Conservation (phyloP, 2,797 vertebrate species). For the Semotilus atromaculatus region DNA sequence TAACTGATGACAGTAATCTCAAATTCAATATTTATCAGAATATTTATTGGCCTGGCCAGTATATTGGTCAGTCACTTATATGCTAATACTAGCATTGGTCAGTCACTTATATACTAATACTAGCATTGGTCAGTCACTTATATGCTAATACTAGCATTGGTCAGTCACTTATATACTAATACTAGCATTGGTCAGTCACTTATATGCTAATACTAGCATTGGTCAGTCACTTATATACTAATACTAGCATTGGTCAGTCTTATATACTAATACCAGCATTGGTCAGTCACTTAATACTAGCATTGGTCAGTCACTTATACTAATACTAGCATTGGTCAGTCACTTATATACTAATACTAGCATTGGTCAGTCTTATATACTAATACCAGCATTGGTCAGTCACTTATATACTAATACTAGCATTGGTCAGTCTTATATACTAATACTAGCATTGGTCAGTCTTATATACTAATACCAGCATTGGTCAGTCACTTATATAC, state of each 20-base stretch:
- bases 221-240: background rate
- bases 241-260: background rate
- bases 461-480: too few relatives aligned
- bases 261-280: too few relatives aligned
- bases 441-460: background rate
- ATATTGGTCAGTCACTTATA: background rate
- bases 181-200: background rate
- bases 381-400: background rate
- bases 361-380: background rate
- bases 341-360: too few relatives aligned
- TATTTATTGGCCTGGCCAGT: background rate
- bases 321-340: background rate
- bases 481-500: background rate
- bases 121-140: background rate
- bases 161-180: background rate
- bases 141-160: too few relatives aligned
- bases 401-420: too few relatives aligned
- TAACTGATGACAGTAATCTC: background rate
- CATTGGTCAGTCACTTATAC: too few relatives aligned
- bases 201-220: too few relatives aligned
- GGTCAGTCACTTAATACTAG: background rate
- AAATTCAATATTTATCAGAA: background rate
- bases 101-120: background rate
- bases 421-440: background rate
- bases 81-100: background rate